Base-by-base conservation (phyloP, 2,113 vertebrate genomes). In the Suncus etruscus region DNA sequence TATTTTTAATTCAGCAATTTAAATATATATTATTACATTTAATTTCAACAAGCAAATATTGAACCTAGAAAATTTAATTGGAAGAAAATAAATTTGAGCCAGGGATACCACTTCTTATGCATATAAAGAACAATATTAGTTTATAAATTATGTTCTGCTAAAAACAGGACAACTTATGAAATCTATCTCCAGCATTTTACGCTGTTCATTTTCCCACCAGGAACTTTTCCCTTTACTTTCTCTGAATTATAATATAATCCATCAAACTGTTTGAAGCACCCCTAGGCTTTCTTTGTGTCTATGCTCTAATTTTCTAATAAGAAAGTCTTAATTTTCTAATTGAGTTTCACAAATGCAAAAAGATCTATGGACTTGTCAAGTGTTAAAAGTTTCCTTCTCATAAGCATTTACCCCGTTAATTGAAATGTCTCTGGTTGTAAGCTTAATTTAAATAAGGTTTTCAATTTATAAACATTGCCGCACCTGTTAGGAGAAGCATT, bases 361-460 rank as follows among this genome's bases (percentile, higher is more conserved):
- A 63, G 87, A 70, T 92, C 48, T 61, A 82, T 92, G 73, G 27
- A 83, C 94, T 84, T 96, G 77, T 39, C 93, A 95, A 78, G 90
- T 74, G 20, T 54, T 39, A 24, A 54, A 95, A 77, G 0, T 93
- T 87, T 81, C 39, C 61, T 93, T 73, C 72, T 94, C 91, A 74
- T 72, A 94, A 83, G 94, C 68, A 91, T 61, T 63, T 45, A 29
- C 83, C 68, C 73, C 92, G 89, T 91, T 95, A 95, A 96, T 96
- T 95, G 89, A 97, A 97, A 90, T 12, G 70, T 95, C 87, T 96
- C 74, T 94, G 85, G 70, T 86, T 93, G 84, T 84, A 86, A 90
- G 69, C 89, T 91, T 95, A 92, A 81, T 90, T 96, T 97, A 96
- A 97, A 97, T 95, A 91, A 94, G 69, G 50, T 70, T 97, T 96